A percentile compares a stretch with the other conserved stretches of the same genome.
phyloP scores from a whole-genome alignment of 2,888 invertebrate genomes.

The Suillia variegata region DNA sequence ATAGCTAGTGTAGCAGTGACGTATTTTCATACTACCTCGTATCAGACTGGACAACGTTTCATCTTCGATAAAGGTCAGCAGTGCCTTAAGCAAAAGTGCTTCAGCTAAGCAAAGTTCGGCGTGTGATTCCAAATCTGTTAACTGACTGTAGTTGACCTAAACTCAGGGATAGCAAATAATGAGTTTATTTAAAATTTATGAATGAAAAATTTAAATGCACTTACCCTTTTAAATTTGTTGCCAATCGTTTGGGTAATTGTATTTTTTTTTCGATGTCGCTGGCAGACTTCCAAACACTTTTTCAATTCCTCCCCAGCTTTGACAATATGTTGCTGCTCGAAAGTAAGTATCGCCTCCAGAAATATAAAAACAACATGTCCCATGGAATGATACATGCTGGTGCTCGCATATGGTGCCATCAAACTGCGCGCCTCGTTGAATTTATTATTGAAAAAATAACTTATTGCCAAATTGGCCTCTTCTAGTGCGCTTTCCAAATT shows the following conservation, averaged over 20 bases:
- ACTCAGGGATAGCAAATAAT: no score
- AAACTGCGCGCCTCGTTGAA: conserved; percentile 79
- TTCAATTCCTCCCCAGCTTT: conserved; percentile 78
- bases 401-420: conserved; percentile 79
- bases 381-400: conserved; percentile 90
- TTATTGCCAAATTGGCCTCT: conserved; percentile 81
- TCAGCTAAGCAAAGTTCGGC: conserved; percentile 96
- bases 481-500: conserved; percentile 65
- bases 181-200: no score
- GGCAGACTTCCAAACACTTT: conserved; percentile 78
- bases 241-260: conserved; percentile 80
- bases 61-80: conserved; percentile 92
- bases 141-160: conserved; percentile 75
- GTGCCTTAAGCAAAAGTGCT: conserved; percentile 82
- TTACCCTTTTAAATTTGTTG: conserved; percentile 73
- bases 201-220: conserved; percentile 3
- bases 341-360: conserved; percentile 91
- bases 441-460: conserved; percentile 90
- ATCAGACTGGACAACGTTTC: conserved; percentile 92
- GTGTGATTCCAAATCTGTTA: conserved; percentile 85
- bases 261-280: conserved; percentile 62
- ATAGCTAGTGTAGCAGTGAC: conserved; percentile 88
- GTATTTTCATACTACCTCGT: conserved; percentile 90
- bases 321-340: conserved; percentile 80
- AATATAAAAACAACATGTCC: conserved; percentile 88